These are phyloP conservation scores for Polydesmus complanatus DNA, from an alignment of 2,888 invertebrate species.

Conservation along the genomic window DNA sequence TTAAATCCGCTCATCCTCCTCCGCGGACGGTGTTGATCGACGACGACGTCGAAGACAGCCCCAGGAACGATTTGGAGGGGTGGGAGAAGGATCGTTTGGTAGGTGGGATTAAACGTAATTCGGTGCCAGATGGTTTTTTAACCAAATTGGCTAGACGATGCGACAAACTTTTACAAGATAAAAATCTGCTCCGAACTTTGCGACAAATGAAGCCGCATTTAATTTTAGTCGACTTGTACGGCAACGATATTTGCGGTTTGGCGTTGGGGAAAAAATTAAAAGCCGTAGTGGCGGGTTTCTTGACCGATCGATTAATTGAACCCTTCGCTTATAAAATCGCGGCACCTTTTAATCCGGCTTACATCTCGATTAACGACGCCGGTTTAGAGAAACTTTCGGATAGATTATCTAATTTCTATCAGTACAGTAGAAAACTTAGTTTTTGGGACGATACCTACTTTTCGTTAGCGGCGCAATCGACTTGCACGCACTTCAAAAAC, in stretches of 20 bases:
- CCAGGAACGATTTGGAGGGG: background rate
- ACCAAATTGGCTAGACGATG: background rate
- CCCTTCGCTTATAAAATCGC: background rate
- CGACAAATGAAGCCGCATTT: background rate
- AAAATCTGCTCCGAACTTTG: background rate
- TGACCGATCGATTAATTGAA: background rate
- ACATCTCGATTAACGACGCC: background rate
- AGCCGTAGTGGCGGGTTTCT: background rate
- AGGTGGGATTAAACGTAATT: background rate
- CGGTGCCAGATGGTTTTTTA: background rate
- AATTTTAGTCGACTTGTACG: slow-evolving; percentile 1
- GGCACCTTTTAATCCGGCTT: background rate
- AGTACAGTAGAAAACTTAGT: background rate
- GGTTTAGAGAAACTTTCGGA: background rate
- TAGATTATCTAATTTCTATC: background rate
- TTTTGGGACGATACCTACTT: slow-evolving; percentile 1
- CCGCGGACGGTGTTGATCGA: background rate
- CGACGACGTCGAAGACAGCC: background rate
- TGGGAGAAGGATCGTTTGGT: background rate
- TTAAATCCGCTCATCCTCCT: background rate
- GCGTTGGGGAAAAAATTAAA: background rate
- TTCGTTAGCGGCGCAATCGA: background rate
- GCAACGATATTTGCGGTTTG: slow-evolving; percentile 1
- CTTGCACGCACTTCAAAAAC: background rate
- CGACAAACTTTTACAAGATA: background rate